Conservation (phyloP, 1,140 invertebrate genomes). For the Drosophila repleta region DNA sequence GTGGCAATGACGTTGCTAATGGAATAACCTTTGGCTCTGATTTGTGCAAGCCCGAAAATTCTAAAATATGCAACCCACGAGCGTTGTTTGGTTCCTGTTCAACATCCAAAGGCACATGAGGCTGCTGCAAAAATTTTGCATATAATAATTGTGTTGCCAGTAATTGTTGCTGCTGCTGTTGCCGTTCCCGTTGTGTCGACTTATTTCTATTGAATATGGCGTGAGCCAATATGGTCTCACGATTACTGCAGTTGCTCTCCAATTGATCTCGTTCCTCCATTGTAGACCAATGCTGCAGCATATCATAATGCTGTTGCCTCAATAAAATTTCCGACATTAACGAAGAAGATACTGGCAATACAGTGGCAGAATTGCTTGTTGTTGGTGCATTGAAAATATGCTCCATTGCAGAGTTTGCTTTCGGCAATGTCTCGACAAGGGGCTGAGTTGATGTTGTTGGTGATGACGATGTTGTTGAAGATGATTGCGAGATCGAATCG, state of each 20-base stretch:
- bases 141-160: slow-evolving; percentile 63
- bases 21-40: slow-evolving; percentile 4
- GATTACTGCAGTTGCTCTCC: slow-evolving; percentile 10
- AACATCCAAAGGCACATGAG: slow-evolving; percentile 18
- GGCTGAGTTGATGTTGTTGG: neutral
- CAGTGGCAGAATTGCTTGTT: neutral
- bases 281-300: slow-evolving; percentile 44
- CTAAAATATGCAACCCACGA: slow-evolving; percentile 20
- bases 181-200: slow-evolving; percentile 22
- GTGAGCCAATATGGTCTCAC: slow-evolving; percentile 36
- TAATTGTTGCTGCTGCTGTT: slow-evolving; percentile 47
- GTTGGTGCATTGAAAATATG: slow-evolving; percentile 44
- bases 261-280: slow-evolving; percentile 21
- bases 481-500: slow-evolving; percentile 12
- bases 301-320: slow-evolving; percentile 35
- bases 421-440: neutral
- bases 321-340: slow-evolving; percentile 50
- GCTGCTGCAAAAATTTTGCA: slow-evolving; percentile 57
- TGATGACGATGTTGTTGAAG: neutral
- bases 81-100: slow-evolving; percentile 25
- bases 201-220: slow-evolving; percentile 47
- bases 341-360: neutral
- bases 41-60: slow-evolving; percentile 42
- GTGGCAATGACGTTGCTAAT: slow-evolving; percentile 9
- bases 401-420: slow-evolving; percentile 27